phyloP scores from a whole-genome alignment of 2,113 vertebrate species.

The Tapirus terrestris region DNA sequence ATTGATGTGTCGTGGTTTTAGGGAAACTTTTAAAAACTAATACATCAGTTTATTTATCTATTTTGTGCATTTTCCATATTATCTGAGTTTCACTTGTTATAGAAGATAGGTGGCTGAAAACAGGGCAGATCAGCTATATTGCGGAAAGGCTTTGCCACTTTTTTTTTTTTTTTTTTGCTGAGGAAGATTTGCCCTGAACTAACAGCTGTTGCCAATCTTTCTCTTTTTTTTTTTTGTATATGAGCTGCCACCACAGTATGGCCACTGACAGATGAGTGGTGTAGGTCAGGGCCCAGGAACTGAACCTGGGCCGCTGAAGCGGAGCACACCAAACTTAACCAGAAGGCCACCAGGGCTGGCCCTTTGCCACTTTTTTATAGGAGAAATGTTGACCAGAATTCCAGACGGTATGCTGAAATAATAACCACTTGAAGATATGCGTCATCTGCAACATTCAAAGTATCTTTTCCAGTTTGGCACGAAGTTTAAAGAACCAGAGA shows the following conservation, averaged over 20 bases:
- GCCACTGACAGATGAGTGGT: too few relatives aligned
- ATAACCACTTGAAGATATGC: background rate
- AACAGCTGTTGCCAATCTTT: too few relatives aligned
- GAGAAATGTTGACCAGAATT: background rate
- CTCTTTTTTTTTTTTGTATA: too few relatives aligned
- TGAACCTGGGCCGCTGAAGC: too few relatives aligned
- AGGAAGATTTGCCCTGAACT: too few relatives aligned
- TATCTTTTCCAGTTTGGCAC: background rate
- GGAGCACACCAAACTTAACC: too few relatives aligned
- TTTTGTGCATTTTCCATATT: background rate
- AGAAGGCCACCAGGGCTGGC: too few relatives aligned
- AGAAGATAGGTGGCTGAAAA: background rate
- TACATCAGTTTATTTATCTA: background rate
- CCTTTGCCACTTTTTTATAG: background rate
- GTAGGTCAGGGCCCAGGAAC: too few relatives aligned
- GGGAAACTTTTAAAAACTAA: background rate
- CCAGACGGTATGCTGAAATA: background rate
- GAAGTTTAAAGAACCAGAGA: background rate
- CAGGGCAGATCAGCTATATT: background rate
- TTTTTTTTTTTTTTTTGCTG: background rate
- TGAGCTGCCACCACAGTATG: too few relatives aligned
- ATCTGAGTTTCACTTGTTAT: background rate
- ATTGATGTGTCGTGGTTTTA: background rate
- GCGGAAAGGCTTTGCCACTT: background rate
- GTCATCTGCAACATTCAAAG: background rate